A percentile compares a stretch with the other conserved stretches of the same genome.
phyloP scores from a whole-genome alignment of 2,113 vertebrate genomes.

The Athene noctua region DNA sequence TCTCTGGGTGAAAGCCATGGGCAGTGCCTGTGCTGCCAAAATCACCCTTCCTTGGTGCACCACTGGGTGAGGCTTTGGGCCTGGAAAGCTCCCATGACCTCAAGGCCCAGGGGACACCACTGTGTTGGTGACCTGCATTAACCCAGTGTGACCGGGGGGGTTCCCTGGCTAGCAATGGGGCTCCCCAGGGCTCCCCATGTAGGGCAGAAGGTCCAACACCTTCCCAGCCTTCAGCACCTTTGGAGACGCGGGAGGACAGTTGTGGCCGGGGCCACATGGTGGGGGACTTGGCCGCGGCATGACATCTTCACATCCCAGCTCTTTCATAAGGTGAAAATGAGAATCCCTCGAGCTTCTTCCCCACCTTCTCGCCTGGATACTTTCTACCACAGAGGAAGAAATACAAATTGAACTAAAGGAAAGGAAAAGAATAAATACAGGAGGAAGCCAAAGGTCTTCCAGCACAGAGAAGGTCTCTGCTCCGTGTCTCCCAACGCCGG shows the following conservation, averaged over 20 bases:
- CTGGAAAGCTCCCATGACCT: neutral
- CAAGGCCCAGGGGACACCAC: rapidly evolving
- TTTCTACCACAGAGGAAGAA: neutral
- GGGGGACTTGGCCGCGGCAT: neutral
- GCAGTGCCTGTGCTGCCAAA: neutral
- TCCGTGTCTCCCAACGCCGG: neutral
- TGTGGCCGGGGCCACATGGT: rapidly evolving
- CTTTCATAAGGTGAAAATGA: slow-evolving; percentile 75
- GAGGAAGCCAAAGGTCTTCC: neutral
- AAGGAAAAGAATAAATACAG: neutral
- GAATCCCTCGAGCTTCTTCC: slow-evolving; percentile 59
- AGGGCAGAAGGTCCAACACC: neutral
- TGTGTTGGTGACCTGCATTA: neutral
- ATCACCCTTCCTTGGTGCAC: rapidly evolving
- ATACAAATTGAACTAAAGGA: neutral
- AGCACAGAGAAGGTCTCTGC: neutral
- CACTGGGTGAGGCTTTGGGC: neutral
- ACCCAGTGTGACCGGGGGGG: rapidly evolving
- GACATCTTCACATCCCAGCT: slow-evolving; percentile 43
- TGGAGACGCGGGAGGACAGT: neutral
- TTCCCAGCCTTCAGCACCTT: neutral
- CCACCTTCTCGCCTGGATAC: neutral
- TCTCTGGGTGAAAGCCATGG: neutral
- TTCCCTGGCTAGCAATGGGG: rapidly evolving
- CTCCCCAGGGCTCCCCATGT: rapidly evolving